A percentile compares a stretch with the other conserved stretches of the same genome.
phyloP scores from a whole-genome alignment of 2,888 invertebrate genomes.

The Plebejus anna region DNA sequence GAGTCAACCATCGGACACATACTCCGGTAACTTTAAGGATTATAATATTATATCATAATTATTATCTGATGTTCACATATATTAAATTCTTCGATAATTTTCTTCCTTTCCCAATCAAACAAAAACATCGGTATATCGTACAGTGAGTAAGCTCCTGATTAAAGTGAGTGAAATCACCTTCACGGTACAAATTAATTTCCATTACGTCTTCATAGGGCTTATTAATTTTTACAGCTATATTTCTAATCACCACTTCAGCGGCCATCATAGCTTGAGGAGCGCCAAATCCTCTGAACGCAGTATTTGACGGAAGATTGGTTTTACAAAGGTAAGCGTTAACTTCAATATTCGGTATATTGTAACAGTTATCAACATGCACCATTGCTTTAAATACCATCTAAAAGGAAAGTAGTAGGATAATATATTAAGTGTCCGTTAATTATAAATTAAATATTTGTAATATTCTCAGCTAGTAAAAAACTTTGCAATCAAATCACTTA shows the following conservation, averaged over 20 bases:
- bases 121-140: conserved; percentile 82
- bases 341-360: conserved; percentile 86
- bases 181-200: conserved; percentile 87
- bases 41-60: too few relatives aligned
- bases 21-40: too few relatives aligned
- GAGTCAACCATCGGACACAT: too few relatives aligned
- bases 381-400: conserved; percentile 90
- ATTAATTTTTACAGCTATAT: conserved; percentile 84
- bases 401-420: conserved; percentile 40
- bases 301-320: conserved; percentile 94
- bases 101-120: conserved; percentile 64
- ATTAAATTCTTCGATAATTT: conserved; percentile 84
- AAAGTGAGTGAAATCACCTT: conserved; percentile 89
- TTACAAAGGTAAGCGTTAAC: conserved; percentile 87
- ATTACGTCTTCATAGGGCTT: conserved; percentile 83
- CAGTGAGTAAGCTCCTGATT: conserved; percentile 87
- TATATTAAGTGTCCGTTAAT: not conserved
- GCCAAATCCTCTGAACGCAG: conserved; percentile 95
- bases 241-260: conserved; percentile 87
- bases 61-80: conserved; percentile 40
- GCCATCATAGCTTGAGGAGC: conserved; percentile 94
- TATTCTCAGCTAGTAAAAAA: too few relatives aligned
- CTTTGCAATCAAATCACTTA: too few relatives aligned
- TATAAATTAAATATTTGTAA: conserved; percentile 1
- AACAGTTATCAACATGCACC: conserved; percentile 90